These are phyloP conservation scores for Phaenicophaeus curvirostris DNA, from an alignment of 2,797 vertebrate genomes.

Conservation along the genomic window DNA sequence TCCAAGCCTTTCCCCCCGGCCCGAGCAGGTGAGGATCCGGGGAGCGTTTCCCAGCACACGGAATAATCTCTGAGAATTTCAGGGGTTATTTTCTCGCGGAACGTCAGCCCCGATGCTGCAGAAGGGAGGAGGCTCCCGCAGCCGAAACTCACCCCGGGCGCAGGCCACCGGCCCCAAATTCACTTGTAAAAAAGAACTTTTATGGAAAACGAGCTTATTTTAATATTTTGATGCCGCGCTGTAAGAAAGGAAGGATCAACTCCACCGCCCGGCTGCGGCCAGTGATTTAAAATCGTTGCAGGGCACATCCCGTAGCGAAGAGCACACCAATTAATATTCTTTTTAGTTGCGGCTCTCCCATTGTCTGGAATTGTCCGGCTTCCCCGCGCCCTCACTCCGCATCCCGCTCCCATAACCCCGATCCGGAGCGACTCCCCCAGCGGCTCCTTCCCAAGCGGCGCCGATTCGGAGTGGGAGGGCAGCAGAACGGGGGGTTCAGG, in stretches of 20 bases:
- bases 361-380: not conserved
- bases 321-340: rapidly evolving
- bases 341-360: not conserved
- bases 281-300: not conserved
- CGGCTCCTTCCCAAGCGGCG: no score
- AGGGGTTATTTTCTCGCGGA: not conserved
- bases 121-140: not conserved
- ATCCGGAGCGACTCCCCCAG: not conserved
- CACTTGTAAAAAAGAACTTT: not conserved
- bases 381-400: rapidly evolving
- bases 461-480: no score
- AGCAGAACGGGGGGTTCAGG: not conserved
- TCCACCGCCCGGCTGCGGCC: no score
- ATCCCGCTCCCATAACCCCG: not conserved
- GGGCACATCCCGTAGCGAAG: not conserved
- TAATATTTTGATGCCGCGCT: not conserved
- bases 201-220: not conserved
- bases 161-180: no score
- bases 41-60: not conserved
- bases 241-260: not conserved
- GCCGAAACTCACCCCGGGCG: no score
- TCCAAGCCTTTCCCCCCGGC: not conserved
- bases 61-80: not conserved
- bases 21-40: not conserved
- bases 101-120: not conserved